Base-by-base conservation (phyloP, 2,888 invertebrate genomes). In the Lacanobia wlatinum region DNA sequence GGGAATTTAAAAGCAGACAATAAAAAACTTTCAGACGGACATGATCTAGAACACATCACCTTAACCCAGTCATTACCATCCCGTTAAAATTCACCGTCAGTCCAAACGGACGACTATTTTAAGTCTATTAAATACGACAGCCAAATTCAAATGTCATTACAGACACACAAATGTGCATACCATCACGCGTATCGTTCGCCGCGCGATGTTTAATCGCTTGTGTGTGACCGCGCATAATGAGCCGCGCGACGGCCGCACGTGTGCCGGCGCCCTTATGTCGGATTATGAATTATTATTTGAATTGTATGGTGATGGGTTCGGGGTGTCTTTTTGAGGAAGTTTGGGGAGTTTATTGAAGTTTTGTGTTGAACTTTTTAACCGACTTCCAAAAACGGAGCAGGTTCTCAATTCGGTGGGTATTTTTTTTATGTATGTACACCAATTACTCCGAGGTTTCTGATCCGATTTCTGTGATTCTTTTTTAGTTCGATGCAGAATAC, bases 221-320 rank as follows among this genome's bases (percentile, higher is more conserved):
- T 87, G 87, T 93, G 94, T 95, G 95, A 87, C 90, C 85, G 80
- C 88, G 95, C 95, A 95, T 95, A 95, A 94, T 94, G 91, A 93
- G 83, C 70, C 73, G 70, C 80, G 67, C 73, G 70, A 63, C 70
- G 66, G 81, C 64, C 58, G 76, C 82, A 80, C 90, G 89, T 89
- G 90, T 88, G 86, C 21, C 73, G 60, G 77, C 76, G 84, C 85
- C 89, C 88, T 92, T 92, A 93, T 91, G 88, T 84, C 84, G 82
- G 87, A 89, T 91, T 90, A 92, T 83, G 80, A 81, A 82, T 83
- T 86, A 87, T 83, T 84, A 74, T 73, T 77, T 61, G 73, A 83
- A 65, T 78, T 70, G 10, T 67, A 67, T 70, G 40, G 21, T 63
- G 48, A 71, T 64, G 56, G 9, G 53, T 55, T 28, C 4, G 14